A percentile compares a stretch with the other conserved stretches of the same genome.
Conservation (phyloP, 2,888 invertebrate genomes). For the Cephus nigrinus region DNA sequence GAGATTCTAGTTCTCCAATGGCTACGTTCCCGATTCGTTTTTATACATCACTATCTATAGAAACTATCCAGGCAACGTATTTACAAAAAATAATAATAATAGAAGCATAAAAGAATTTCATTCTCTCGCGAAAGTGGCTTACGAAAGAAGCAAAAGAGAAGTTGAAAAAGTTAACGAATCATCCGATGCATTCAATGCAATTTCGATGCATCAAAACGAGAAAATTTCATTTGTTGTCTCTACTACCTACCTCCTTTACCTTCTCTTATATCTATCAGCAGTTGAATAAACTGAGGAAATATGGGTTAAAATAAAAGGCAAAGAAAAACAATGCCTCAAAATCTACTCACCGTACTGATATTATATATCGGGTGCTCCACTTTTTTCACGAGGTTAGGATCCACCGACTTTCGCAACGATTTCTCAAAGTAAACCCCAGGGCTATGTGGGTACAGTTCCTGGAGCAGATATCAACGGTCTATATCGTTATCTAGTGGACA, state of each 20-base stretch:
- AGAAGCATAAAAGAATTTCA: not conserved
- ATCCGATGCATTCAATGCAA: not conserved
- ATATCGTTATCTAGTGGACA: not conserved
- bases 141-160: not conserved
- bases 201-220: not conserved
- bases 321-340: not conserved
- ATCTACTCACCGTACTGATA: not conserved
- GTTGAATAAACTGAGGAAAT: not conserved
- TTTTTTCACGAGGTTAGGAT: not conserved
- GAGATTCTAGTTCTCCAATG: not conserved
- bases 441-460: not conserved
- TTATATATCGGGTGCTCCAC: not conserved
- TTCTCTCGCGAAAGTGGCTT: not conserved
- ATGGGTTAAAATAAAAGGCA: not conserved
- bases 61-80: not conserved
- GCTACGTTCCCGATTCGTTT: not conserved
- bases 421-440: not conserved
- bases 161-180: not conserved
- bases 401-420: not conserved
- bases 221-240: not conserved
- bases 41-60: not conserved
- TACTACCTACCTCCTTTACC: not conserved
- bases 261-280: not conserved
- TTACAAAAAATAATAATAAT: not conserved
- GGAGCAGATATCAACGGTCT: not conserved